phyloP scores from a whole-genome alignment of 2,888 invertebrate species.

The Parnassius apollo region DNA sequence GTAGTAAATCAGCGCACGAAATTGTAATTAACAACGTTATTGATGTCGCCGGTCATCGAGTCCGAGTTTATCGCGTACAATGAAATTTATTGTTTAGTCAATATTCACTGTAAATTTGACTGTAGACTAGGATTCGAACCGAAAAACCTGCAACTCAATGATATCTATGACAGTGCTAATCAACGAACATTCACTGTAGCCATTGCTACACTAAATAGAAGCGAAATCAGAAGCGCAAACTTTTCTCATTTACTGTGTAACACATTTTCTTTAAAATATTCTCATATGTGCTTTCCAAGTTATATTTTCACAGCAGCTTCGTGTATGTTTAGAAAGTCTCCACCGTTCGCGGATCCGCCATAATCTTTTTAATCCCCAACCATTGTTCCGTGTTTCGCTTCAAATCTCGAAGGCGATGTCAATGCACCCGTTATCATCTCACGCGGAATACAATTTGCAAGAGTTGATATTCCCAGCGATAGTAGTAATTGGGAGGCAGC shows the following conservation, averaged over 20 bases:
- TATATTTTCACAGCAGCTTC: conserved; percentile 9
- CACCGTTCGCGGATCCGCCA: conserved; percentile 2
- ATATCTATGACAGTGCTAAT: too few species aligned
- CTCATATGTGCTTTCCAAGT: too few species aligned
- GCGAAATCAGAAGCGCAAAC: background rate
- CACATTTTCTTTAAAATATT: too few species aligned
- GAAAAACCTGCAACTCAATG: too few species aligned
- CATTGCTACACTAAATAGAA: background rate
- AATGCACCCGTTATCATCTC: conserved; percentile 57
- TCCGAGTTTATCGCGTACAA: too few species aligned
- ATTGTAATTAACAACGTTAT: too few species aligned
- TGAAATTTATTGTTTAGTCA: too few species aligned
- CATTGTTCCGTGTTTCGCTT: conserved; percentile 54
- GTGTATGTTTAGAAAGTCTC: conserved; percentile 10
- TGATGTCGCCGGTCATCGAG: too few species aligned
- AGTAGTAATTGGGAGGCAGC: conserved; percentile 64
- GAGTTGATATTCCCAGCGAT: conserved; percentile 72
- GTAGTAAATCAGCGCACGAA: too few species aligned
- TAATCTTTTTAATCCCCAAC: conserved; percentile 25
- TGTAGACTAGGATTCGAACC: too few species aligned
- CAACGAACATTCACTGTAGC: too few species aligned
- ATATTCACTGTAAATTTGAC: too few species aligned
- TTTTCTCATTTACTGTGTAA: background rate
- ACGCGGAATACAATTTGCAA: conserved; percentile 61
- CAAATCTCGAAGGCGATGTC: conserved; percentile 47